phyloP scores from a whole-genome alignment of 2,113 vertebrate genomes.

The Dromiciops gliroides region DNA sequence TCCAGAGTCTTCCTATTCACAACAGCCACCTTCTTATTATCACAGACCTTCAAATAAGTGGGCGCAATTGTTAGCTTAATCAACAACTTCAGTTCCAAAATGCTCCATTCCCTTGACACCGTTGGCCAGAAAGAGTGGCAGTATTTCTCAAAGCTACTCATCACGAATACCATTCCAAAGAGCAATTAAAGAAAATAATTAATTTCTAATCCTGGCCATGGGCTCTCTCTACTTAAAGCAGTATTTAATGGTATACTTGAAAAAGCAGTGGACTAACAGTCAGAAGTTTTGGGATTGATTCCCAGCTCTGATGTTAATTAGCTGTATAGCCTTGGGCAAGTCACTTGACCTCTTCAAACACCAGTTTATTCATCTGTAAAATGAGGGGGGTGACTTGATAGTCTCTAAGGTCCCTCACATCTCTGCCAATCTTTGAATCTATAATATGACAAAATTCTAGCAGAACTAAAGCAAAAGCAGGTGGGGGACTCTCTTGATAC shows the following conservation, averaged over 20 bases:
- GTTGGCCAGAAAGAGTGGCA: constrained; percentile 60
- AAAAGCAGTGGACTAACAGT: background rate
- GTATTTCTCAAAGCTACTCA: constrained; percentile 71
- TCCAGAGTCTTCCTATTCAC: background rate
- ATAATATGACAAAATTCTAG: constrained; percentile 25
- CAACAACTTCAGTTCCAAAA: constrained; percentile 65
- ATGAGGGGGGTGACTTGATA: background rate
- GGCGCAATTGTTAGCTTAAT: background rate
- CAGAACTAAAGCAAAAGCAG: constrained; percentile 42
- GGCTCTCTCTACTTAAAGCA: constrained; percentile 16
- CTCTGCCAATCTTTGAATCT: background rate
- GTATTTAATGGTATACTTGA: constrained; percentile 26
- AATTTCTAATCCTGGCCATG: constrained; percentile 45
- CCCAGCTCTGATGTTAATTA: background rate
- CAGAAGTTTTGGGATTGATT: background rate
- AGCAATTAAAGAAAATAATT: constrained; percentile 54
- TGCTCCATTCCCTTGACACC: constrained; percentile 52
- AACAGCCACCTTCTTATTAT: background rate
- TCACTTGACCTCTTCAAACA: background rate
- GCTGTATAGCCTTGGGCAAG: background rate
- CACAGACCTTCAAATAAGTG: background rate
- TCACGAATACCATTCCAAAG: constrained; percentile 54
- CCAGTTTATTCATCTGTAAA: background rate
- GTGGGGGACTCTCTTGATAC: background rate
- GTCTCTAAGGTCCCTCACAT: background rate